These are phyloP conservation scores for Corynorhinus townsendii DNA, from an alignment of 2,113 vertebrate genomes.

Conservation along the genomic window DNA sequence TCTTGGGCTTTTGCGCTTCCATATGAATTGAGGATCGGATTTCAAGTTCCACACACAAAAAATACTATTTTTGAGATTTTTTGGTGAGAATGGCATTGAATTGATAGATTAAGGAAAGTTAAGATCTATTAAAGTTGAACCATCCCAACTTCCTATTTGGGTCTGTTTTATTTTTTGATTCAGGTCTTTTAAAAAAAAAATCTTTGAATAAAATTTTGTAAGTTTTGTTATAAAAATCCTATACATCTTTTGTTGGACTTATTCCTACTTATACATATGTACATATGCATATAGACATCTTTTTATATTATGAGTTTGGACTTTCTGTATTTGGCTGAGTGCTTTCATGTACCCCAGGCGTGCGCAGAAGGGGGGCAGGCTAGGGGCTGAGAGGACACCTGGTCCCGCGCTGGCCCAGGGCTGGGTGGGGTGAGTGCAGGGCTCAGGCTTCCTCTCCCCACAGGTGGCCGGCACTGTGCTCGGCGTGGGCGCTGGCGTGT, in stretches of 20 bases:
- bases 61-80: slow-evolving; percentile 39
- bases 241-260: slow-evolving; percentile 16
- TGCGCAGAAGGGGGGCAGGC: neutral
- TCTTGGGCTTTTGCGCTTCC: slow-evolving; percentile 57
- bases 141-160: neutral
- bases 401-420: too few relatives aligned
- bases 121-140: neutral
- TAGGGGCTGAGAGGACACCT: neutral
- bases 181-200: neutral
- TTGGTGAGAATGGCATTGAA: slow-evolving; percentile 43
- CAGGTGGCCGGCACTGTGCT: slow-evolving; percentile 79
- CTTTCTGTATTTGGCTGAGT: neutral
- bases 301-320: neutral
- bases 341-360: too few relatives aligned
- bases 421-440: neutral
- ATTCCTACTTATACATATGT: neutral
- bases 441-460: neutral
- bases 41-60: slow-evolving; percentile 40
- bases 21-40: slow-evolving; percentile 59
- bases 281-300: neutral
- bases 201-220: neutral
- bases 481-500: slow-evolving; percentile 86
- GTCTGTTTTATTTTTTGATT: neutral
- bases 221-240: slow-evolving; percentile 33
- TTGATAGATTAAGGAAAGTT: slow-evolving; percentile 28